These are phyloP conservation scores for Goniozus legneri DNA, from an alignment of 1,140 invertebrate genomes.

Conservation along the genomic window DNA sequence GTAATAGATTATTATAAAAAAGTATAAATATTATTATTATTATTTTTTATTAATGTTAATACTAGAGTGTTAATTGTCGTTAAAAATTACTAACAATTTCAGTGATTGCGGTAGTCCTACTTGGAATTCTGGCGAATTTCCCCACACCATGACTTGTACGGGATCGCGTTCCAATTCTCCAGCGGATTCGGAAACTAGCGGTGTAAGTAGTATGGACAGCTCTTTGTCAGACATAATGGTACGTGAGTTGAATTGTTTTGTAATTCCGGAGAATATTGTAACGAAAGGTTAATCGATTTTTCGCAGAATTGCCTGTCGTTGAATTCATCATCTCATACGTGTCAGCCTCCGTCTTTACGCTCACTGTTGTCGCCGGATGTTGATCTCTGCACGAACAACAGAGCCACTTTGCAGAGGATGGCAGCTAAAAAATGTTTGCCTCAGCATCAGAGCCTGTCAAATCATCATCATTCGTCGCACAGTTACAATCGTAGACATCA, in stretches of 20 bases:
- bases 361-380: constrained; percentile 28
- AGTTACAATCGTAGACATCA: constrained; percentile 39
- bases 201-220: constrained; percentile 59
- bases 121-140: constrained; percentile 53
- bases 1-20: too few species aligned
- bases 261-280: constrained; percentile 14
- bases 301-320: constrained; percentile 37
- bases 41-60: too few species aligned
- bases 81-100: constrained; percentile 12
- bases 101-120: constrained; percentile 58
- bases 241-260: constrained; percentile 21
- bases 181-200: constrained; percentile 62
- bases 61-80: too few species aligned
- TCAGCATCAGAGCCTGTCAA: constrained; percentile 27
- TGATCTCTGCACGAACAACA: constrained; percentile 25
- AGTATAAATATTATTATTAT: too few species aligned
- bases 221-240: constrained; percentile 68
- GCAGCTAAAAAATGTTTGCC: constrained; percentile 35
- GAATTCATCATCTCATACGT: constrained; percentile 31
- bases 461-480: constrained; percentile 41
- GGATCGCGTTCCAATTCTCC: constrained; percentile 61
- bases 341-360: constrained; percentile 27
- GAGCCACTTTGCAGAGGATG: constrained; percentile 32
- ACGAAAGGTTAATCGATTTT: constrained; percentile 2
- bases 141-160: constrained; percentile 41